phyloP scores from a whole-genome alignment of 2,113 vertebrate species.

The Coptodon rendalli region DNA sequence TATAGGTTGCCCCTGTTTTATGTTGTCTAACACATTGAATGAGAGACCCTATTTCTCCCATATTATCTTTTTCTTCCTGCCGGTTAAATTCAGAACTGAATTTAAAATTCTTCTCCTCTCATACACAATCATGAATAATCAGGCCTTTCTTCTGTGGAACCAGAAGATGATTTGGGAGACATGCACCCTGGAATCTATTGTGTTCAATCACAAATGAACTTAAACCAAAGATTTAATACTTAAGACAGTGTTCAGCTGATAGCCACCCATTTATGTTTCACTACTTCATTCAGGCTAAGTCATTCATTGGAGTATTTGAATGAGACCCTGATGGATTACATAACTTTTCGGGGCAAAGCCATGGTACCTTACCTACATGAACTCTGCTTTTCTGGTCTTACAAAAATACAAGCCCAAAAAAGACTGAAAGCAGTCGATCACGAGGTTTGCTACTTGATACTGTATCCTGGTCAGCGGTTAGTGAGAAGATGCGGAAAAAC shows the following conservation, averaged over 20 bases:
- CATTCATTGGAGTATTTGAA: neutral
- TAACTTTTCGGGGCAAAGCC: neutral
- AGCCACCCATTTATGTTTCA: neutral
- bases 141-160: neutral
- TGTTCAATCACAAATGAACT: neutral
- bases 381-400: neutral
- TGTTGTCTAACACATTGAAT: neutral
- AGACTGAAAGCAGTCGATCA: neutral
- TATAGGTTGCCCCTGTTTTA: neutral
- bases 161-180: neutral
- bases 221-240: neutral
- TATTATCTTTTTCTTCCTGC: neutral
- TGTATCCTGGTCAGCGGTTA: neutral
- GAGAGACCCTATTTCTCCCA: neutral
- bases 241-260: neutral
- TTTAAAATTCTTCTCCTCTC: neutral
- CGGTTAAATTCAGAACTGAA: neutral
- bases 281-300: neutral
- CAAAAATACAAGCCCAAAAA: neutral
- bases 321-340: neutral
- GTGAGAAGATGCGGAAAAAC: neutral
- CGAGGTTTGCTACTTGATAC: neutral
- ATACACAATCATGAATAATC: neutral
- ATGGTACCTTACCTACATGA: neutral
- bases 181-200: neutral